Conservation (phyloP, 2,888 invertebrate genomes). For the Synanthedon andrenaeformis region DNA sequence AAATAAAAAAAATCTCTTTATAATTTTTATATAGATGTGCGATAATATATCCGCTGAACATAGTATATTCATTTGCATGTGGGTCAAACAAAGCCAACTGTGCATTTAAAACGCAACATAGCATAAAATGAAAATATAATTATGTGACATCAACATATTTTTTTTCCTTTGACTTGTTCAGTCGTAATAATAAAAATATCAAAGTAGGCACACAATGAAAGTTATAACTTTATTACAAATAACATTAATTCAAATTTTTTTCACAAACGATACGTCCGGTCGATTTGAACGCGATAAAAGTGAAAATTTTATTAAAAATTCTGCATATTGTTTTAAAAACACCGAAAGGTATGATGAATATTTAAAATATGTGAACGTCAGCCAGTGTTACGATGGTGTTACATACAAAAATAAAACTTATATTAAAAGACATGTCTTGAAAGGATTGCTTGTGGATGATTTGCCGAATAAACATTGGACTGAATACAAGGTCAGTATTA, state of each 20-base stretch:
- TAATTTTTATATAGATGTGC: too few species aligned
- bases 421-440: conserved; percentile 24
- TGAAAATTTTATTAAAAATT: conserved; percentile 19
- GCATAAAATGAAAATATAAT: too few species aligned
- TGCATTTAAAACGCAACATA: too few species aligned
- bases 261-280: conserved; percentile 22
- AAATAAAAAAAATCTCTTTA: too few species aligned
- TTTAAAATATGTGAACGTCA: conserved; percentile 24
- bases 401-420: conserved; percentile 14
- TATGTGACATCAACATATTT: too few species aligned
- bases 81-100: too few species aligned
- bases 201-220: neutral
- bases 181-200: too few species aligned
- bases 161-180: too few species aligned
- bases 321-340: conserved; percentile 23
- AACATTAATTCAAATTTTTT: conserved; percentile 13
- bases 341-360: conserved; percentile 28
- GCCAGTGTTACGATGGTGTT: conserved; percentile 21
- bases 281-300: conserved; percentile 22
- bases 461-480: conserved; percentile 46
- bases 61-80: too few species aligned
- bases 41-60: too few species aligned
- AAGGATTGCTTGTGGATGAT: conserved; percentile 31
- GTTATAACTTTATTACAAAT: conserved; percentile 20
- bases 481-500: conserved; percentile 42